phyloP scores from a whole-genome alignment of 1,140 invertebrate genomes.

The Cephus cinctus region DNA sequence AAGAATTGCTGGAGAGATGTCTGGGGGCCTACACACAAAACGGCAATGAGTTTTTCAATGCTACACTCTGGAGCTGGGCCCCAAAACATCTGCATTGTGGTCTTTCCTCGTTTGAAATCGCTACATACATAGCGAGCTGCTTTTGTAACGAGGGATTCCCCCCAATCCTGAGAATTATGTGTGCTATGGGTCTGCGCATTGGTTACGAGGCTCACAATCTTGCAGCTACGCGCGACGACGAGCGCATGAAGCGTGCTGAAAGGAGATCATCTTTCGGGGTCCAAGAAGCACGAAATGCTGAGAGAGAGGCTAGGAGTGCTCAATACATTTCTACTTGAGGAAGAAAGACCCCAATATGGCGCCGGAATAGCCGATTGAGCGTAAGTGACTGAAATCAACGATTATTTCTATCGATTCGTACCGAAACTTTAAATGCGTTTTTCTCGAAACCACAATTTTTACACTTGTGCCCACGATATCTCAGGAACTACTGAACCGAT shows the following conservation, averaged over 20 bases:
- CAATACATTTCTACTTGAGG: neutral
- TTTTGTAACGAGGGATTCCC: neutral
- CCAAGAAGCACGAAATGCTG: neutral
- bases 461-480: neutral
- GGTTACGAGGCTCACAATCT: neutral
- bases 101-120: slow-evolving; percentile 4
- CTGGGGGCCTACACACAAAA: neutral
- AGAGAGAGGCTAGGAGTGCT: neutral
- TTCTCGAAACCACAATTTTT: neutral
- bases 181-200: slow-evolving; percentile 3
- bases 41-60: neutral
- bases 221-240: slow-evolving; percentile 1
- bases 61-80: neutral
- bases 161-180: neutral
- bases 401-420: neutral
- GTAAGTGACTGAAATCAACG: slow-evolving; percentile 1
- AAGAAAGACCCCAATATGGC: slow-evolving; percentile 1
- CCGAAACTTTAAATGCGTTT: slow-evolving; percentile 4
- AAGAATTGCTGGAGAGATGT: neutral
- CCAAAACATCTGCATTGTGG: neutral
- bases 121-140: neutral
- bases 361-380: slow-evolving; percentile 4
- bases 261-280: neutral
- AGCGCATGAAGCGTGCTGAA: neutral
- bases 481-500: too few species aligned